Conservation (phyloP, 2,797 vertebrate genomes). For the Margarornis squamiger region DNA sequence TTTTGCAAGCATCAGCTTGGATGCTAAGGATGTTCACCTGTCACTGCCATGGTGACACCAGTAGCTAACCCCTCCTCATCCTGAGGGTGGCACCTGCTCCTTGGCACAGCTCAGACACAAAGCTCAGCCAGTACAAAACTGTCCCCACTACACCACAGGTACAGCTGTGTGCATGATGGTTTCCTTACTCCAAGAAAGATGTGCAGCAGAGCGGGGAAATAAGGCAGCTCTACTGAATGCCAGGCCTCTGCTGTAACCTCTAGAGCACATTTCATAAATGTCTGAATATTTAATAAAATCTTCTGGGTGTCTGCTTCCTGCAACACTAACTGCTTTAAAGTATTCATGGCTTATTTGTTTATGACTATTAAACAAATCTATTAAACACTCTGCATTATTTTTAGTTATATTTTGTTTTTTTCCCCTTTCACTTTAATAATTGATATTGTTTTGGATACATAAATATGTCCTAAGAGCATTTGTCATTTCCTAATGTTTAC, state of each 20-base stretch:
- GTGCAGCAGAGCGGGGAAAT: background rate
- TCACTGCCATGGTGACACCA: accelerated
- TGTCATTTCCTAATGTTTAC: slow-evolving; percentile 68
- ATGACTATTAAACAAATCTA: slow-evolving; percentile 68
- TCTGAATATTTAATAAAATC: slow-evolving; percentile 68
- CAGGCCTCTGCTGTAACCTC: slow-evolving; percentile 34
- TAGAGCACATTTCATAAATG: slow-evolving; percentile 31
- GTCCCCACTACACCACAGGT: background rate
- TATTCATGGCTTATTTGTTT: slow-evolving; percentile 72
- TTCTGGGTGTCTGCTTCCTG: slow-evolving; percentile 61
- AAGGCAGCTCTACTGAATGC: background rate
- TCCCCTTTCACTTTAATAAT: slow-evolving; percentile 58
- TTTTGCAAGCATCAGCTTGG: background rate
- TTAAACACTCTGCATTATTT: slow-evolving; percentile 63
- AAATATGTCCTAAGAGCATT: slow-evolving; percentile 73
- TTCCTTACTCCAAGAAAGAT: background rate
- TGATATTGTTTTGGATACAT: slow-evolving; percentile 71
- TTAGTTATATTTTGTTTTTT: slow-evolving; percentile 52
- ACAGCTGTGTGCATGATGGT: accelerated
- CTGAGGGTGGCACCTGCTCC: background rate
- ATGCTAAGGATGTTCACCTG: background rate
- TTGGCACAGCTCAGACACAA: background rate
- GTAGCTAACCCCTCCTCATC: background rate
- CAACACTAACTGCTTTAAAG: slow-evolving; percentile 55
- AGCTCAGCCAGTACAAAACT: background rate